Conservation (phyloP, 1,140 invertebrate species). For the Pseudoatta argentina region DNA sequence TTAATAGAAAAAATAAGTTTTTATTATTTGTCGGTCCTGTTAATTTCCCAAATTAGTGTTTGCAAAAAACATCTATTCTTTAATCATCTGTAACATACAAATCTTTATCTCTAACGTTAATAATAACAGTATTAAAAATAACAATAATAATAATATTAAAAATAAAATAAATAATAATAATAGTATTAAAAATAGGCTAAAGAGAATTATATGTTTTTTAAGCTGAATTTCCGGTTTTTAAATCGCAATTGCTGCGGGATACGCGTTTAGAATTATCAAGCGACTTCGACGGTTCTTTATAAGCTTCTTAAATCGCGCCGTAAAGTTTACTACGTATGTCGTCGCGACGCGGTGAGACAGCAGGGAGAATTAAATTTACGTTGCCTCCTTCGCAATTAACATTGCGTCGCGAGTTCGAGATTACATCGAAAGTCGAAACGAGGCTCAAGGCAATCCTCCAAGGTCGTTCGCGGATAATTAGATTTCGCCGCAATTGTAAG, state of each 20-base stretch:
- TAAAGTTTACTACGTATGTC: conserved; percentile 64
- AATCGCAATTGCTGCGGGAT: conserved; percentile 33
- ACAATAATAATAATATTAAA: not conserved
- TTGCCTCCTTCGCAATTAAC: conserved; percentile 71
- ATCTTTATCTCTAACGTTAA: not conserved
- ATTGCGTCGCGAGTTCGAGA: conserved; percentile 66
- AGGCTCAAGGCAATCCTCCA: conserved; percentile 57
- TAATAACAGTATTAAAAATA: not conserved
- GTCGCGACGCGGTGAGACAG: conserved; percentile 18
- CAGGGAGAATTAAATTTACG: conserved; percentile 70
- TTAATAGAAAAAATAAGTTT: not conserved
- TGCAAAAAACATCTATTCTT: not conserved
- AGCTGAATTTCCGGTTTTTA: conserved; percentile 25
- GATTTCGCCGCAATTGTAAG: conserved; percentile 63
- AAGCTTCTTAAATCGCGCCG: conserved; percentile 69
- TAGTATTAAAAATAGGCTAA: not conserved
- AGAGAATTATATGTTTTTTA: conserved; percentile 7
- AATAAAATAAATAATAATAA: not conserved
- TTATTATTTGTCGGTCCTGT: not conserved
- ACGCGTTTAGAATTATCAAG: conserved; percentile 45
- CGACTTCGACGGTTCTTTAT: conserved; percentile 61
- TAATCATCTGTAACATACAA: not conserved
- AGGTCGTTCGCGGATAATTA: conserved; percentile 68
- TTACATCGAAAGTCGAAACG: conserved; percentile 55
- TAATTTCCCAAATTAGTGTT: not conserved